phyloP scores from a whole-genome alignment of 2,113 vertebrate genomes.

The Synodontis membranacea region DNA sequence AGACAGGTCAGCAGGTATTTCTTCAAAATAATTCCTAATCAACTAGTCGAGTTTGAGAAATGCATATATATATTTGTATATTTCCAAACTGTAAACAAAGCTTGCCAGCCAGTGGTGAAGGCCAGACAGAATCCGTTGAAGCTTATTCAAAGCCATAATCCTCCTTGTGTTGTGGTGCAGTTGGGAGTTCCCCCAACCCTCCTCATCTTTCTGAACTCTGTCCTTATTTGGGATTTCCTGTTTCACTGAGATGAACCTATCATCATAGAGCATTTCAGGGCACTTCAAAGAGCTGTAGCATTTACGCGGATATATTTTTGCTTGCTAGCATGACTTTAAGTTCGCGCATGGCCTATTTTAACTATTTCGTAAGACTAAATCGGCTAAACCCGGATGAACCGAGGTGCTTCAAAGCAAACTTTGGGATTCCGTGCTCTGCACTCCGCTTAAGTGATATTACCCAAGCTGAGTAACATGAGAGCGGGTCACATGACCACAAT shows the following conservation, averaged over 20 bases:
- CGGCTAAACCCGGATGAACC: background rate
- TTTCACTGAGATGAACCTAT: constrained; percentile 36
- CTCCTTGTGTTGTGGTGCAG: constrained; percentile 34
- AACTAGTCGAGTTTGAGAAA: background rate
- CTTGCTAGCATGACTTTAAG: background rate
- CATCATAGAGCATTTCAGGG: constrained; percentile 31
- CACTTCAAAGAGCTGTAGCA: constrained; percentile 24
- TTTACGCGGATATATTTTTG: background rate
- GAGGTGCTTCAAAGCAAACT: background rate
- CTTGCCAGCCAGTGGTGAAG: background rate
- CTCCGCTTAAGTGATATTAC: constrained; percentile 26
- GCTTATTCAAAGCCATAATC: constrained; percentile 14
- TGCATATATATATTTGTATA: background rate
- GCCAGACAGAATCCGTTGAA: constrained; percentile 7
- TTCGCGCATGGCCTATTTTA: background rate
- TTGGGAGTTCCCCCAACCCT: constrained; percentile 35
- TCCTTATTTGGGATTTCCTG: constrained; percentile 55
- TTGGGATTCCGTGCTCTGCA: constrained; percentile 39
- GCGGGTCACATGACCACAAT: constrained; percentile 47
- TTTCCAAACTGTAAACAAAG: background rate
- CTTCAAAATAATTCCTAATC: background rate
- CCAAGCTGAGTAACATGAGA: constrained; percentile 58
- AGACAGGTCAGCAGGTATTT: background rate
- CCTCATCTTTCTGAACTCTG: constrained; percentile 26
- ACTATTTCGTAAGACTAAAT: background rate